Conservation (phyloP, 2,888 invertebrate genomes). For the Hypena proboscidalis region DNA sequence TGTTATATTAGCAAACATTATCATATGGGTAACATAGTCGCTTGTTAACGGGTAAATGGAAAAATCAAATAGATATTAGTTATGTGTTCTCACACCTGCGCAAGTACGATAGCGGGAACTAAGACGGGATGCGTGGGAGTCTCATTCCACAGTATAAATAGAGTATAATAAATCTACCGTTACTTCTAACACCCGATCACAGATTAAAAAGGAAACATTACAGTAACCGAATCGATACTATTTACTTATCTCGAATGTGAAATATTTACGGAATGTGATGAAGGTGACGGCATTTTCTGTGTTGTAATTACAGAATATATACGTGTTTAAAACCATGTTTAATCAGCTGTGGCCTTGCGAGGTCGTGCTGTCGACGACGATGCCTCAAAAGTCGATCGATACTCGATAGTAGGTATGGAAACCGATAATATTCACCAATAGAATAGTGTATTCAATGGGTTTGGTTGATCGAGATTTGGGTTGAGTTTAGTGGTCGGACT, state of each 20-base stretch:
- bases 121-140: conserved; percentile 58
- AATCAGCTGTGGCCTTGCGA: conserved; percentile 78
- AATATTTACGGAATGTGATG: conserved; percentile 40
- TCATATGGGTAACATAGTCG: conserved; percentile 22
- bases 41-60: conserved; percentile 48
- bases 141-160: conserved; percentile 40
- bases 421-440: conserved; percentile 38
- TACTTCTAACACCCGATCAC: conserved; percentile 22
- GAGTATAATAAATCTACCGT: conserved; percentile 42
- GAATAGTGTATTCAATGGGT: conserved; percentile 26
- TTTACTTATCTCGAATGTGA: conserved; percentile 43
- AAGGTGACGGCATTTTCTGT: conserved; percentile 71
- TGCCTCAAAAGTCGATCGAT: conserved; percentile 56
- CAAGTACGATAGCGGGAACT: conserved; percentile 45
- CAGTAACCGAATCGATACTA: conserved; percentile 28
- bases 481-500: too few relatives aligned
- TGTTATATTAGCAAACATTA: conserved; percentile 1
- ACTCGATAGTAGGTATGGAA: conserved; percentile 39
- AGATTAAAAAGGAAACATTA: conserved; percentile 17
- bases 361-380: conserved; percentile 61
- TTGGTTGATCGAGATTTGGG: conserved; percentile 14
- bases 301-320: conserved; percentile 64
- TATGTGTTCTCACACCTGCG: conserved; percentile 35
- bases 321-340: conserved; percentile 54
- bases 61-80: conserved; percentile 22